phyloP scores from a whole-genome alignment of 2,888 invertebrate species.

The Nasonovia ribisnigri region DNA sequence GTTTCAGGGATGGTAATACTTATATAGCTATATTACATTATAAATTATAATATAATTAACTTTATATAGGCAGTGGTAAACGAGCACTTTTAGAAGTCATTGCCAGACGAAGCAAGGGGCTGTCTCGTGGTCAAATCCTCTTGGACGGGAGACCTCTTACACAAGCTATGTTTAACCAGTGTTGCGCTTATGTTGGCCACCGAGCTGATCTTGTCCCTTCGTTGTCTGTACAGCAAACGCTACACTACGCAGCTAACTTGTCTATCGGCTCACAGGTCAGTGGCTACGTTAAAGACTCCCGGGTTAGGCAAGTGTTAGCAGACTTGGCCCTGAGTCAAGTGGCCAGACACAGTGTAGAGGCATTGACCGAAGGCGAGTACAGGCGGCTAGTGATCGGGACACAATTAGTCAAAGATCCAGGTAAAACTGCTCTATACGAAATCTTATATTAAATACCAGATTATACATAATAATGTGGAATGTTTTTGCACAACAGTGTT shows the following conservation, averaged over 20 bases:
- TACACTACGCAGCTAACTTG: conserved; percentile 80
- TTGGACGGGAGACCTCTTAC: conserved; percentile 89
- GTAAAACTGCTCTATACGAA: conserved; percentile 71
- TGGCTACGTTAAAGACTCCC: conserved; percentile 76
- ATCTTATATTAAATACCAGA: not conserved
- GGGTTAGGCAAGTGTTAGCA: conserved; percentile 92
- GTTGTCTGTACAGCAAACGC: conserved; percentile 88
- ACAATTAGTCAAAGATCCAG: conserved; percentile 93
- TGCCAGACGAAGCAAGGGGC: conserved; percentile 82
- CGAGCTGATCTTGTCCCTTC: conserved; percentile 87
- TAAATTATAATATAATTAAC: not conserved
- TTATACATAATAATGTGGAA: not conserved
- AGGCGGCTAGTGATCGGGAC: conserved; percentile 91
- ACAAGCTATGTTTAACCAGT: conserved; percentile 84
- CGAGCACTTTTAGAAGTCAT: conserved; percentile 94
- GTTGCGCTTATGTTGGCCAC: conserved; percentile 90
- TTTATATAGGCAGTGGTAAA: conserved; percentile 86
- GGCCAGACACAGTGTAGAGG: conserved; percentile 85
- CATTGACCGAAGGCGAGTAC: conserved; percentile 89
- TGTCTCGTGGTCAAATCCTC: conserved; percentile 88
- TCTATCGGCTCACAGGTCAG: conserved; percentile 76
- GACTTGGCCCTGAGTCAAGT: conserved; percentile 91
- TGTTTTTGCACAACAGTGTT: conserved; percentile 75
- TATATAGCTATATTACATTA: too few relatives aligned
- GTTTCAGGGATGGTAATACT: not conserved